Evolutionary conservation across 2,113 vertebrate species (phyloP).

Genomic region (Choloepus hoffmanni): DNA sequence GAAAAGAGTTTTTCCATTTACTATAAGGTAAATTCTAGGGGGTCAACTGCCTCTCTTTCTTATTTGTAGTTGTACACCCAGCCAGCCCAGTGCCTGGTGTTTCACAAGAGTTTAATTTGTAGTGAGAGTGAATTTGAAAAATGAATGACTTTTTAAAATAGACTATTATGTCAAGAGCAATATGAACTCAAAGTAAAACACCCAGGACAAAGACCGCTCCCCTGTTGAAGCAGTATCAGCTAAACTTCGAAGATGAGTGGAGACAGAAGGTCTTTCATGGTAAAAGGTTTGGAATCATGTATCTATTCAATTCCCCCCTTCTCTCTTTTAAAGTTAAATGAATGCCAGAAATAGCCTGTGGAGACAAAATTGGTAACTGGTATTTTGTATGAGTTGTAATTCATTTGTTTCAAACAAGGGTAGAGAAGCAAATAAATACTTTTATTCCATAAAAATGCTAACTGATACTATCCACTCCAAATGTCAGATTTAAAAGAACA

Average conservation of each 20-base stretch:
- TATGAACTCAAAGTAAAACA: neutral
- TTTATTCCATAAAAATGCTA: neutral
- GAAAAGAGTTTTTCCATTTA: neutral
- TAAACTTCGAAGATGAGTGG: neutral
- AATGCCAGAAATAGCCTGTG: neutral
- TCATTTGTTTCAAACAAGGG: slow-evolving; percentile 12
- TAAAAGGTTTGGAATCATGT: neutral
- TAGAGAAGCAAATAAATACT: neutral
- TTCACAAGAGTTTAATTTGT: neutral
- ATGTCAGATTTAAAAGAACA: slow-evolving; percentile 21
- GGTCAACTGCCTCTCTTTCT: neutral
- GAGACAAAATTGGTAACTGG: neutral
- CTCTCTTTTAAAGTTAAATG: slow-evolving; percentile 25
- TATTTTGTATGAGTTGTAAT: neutral
- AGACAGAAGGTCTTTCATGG: neutral
- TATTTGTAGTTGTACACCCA: neutral
- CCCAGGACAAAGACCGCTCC: neutral
- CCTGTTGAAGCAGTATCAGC: neutral
- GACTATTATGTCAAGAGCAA: neutral
- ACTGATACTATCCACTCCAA: neutral
- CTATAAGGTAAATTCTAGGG: neutral
- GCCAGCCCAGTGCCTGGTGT: neutral
- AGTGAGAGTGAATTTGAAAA: neutral
- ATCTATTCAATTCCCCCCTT: neutral
- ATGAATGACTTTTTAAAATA: neutral